Conservation (phyloP, 1,140 invertebrate species). For the Drosophila navojoa region DNA sequence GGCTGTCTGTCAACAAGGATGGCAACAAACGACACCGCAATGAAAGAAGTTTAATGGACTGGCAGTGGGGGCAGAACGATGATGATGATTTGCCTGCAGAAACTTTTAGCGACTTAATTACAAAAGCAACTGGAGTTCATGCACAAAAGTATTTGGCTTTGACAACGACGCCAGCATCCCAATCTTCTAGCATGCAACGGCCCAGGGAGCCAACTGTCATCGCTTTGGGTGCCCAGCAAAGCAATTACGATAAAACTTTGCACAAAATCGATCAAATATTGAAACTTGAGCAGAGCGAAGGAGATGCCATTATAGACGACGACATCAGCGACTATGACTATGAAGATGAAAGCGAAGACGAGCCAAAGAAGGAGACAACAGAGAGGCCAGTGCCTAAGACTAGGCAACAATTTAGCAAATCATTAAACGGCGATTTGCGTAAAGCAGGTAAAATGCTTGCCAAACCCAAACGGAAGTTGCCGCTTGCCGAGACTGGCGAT, state of each 20-base stretch:
- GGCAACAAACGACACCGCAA: constrained; percentile 33
- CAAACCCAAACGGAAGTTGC: constrained; percentile 34
- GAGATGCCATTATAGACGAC: constrained; percentile 37
- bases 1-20: constrained; percentile 45
- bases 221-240: constrained; percentile 26
- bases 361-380: constrained; percentile 15
- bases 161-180: constrained; percentile 4
- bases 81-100: constrained; percentile 33
- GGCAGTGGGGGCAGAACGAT: constrained; percentile 21
- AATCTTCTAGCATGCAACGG: not conserved
- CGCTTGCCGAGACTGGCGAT: constrained; percentile 37
- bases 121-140: constrained; percentile 54
- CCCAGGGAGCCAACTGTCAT: constrained; percentile 16
- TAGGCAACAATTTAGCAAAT: constrained; percentile 78
- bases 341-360: constrained; percentile 39
- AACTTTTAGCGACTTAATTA: constrained; percentile 83
- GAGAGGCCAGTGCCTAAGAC: constrained; percentile 21
- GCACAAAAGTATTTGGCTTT: constrained; percentile 39
- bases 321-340: constrained; percentile 60
- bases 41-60: constrained; percentile 69
- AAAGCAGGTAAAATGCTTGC: constrained; percentile 65
- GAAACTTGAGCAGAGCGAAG: constrained; percentile 33
- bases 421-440: constrained; percentile 80
- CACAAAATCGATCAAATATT: constrained; percentile 65
- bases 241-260: constrained; percentile 69